A percentile compares a stretch with the other conserved stretches of the same genome.
Conservation (phyloP, 2,113 vertebrate genomes). For the Apaloderma vittatum region DNA sequence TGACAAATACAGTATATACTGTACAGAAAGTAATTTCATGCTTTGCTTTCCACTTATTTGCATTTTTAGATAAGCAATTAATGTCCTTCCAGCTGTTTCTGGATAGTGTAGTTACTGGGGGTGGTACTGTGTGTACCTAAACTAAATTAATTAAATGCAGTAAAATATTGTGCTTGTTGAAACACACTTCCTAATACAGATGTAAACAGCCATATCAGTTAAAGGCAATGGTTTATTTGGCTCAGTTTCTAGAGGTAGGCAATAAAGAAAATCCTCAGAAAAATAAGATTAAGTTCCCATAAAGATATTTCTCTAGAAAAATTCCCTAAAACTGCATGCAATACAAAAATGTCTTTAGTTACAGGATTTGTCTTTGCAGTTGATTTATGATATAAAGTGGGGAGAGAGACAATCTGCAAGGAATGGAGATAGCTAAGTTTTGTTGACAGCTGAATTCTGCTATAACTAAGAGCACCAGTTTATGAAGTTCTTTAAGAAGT, state of each 20-base stretch:
- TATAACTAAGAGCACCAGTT: not conserved
- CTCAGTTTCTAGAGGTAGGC: not conserved
- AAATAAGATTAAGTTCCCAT: not conserved
- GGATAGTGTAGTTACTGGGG: not conserved
- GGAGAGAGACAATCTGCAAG: not conserved
- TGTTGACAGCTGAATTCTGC: not conserved
- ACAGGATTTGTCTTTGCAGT: not conserved
- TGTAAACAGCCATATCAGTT: not conserved
- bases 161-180: not conserved
- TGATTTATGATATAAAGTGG: not conserved
- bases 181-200: not conserved
- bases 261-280: not conserved
- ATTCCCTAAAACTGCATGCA: not conserved
- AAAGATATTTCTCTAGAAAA: not conserved
- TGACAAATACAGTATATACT: not conserved
- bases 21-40: slow-evolving; percentile 42
- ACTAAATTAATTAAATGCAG: not conserved
- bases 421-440: not conserved
- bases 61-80: slow-evolving; percentile 20
- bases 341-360: not conserved
- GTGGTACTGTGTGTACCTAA: fast-evolving
- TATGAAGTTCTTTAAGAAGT: not conserved
- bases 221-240: not conserved
- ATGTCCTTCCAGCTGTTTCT: slow-evolving; percentile 17
- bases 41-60: slow-evolving; percentile 30